A percentile compares a stretch with the other conserved stretches of the same genome.
Evolutionary conservation across 2,888 invertebrate genomes (phyloP).

Genomic region (Baccha elongata): DNA sequence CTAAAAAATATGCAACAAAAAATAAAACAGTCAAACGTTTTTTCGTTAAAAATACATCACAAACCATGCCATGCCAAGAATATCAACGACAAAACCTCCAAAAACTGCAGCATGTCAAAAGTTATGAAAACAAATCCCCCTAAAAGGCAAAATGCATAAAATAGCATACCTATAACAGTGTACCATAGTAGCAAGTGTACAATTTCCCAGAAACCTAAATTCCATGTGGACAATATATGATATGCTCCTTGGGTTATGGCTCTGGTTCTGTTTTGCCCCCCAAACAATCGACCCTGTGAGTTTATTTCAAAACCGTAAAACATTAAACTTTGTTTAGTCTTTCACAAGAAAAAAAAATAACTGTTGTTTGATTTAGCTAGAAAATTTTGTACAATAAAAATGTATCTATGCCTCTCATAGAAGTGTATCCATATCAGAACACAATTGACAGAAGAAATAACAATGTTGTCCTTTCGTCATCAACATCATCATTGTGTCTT

Average conservation of each 20-base stretch:
- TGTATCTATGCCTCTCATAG: slow-evolving; percentile 1
- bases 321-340: slow-evolving; percentile 30
- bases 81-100: slow-evolving; percentile 41
- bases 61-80: slow-evolving; percentile 16
- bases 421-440: slow-evolving; percentile 43
- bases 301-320: slow-evolving; percentile 37
- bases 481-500: slow-evolving; percentile 20
- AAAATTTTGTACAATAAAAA: slow-evolving; percentile 32
- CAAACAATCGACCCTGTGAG: slow-evolving; percentile 32
- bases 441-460: slow-evolving; percentile 65
- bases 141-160: slow-evolving; percentile 33
- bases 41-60: neutral
- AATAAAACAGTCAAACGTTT: slow-evolving; percentile 2
- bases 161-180: neutral
- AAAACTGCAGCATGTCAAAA: slow-evolving; percentile 50
- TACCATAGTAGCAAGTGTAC: slow-evolving; percentile 48
- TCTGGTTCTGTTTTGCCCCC: neutral
- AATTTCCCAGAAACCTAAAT: slow-evolving; percentile 48
- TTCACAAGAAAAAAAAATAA: slow-evolving; percentile 13
- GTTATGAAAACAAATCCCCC: slow-evolving; percentile 53
- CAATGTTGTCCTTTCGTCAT: slow-evolving; percentile 48
- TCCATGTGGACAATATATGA: slow-evolving; percentile 36
- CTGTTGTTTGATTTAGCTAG: slow-evolving; percentile 54
- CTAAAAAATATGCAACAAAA: slow-evolving; percentile 18
- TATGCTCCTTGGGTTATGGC: slow-evolving; percentile 12